Percentiles rank a stretch among this genome's conserved stretches.
phyloP scores from a whole-genome alignment of 1,140 invertebrate species.

The Rhagoletis zephyria region DNA sequence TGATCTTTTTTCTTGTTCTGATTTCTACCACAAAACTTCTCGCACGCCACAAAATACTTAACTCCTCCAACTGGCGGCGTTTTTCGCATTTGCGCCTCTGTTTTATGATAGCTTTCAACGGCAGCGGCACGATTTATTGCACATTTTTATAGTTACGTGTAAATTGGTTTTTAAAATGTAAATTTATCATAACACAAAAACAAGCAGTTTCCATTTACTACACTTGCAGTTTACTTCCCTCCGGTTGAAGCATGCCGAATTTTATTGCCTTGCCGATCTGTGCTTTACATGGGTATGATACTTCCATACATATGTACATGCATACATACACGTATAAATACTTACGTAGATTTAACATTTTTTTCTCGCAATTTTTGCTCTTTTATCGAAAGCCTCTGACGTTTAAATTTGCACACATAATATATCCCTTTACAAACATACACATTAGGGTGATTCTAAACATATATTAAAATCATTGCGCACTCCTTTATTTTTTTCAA shows the following conservation, averaged over 20 bases:
- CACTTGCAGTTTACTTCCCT: constrained; percentile 12
- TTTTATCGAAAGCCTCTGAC: background rate
- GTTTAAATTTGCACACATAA: background rate
- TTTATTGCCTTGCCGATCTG: constrained; percentile 14
- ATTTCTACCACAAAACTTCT: constrained; percentile 29
- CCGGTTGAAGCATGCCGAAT: background rate
- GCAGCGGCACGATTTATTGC: constrained; percentile 56
- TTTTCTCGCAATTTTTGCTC: background rate
- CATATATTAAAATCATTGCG: too few species aligned
- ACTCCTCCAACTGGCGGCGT: background rate
- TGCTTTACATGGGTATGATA: background rate
- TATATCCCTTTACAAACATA: too few species aligned
- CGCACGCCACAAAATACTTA: background rate
- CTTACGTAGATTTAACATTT: too few species aligned
- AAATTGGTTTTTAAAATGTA: constrained; percentile 60
- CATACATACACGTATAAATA: background rate
- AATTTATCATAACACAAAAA: constrained; percentile 59
- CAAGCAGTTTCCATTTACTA: constrained; percentile 31
- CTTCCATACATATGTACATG: background rate
- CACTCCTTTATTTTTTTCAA: too few species aligned
- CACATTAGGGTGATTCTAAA: too few species aligned
- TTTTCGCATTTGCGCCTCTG: constrained; percentile 8
- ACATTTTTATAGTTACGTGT: constrained; percentile 59
- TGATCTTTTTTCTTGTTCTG: background rate
- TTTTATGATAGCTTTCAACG: constrained; percentile 57